These are phyloP conservation scores for Eurytoma adleriae DNA, from an alignment of 2,888 invertebrate genomes.

Conservation along the genomic window DNA sequence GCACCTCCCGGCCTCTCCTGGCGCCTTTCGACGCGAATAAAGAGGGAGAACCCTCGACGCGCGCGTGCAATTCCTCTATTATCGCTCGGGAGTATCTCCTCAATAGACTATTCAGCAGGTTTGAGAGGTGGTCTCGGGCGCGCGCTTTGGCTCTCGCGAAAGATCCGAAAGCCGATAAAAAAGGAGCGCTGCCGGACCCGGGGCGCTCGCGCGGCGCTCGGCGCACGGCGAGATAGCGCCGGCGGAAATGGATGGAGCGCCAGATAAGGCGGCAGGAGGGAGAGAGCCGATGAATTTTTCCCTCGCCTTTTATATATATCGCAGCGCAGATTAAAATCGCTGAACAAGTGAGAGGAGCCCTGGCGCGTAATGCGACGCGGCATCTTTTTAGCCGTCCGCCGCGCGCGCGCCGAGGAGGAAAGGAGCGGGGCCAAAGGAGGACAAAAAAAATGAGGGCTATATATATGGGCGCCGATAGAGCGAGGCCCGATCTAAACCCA, in stretches of 20 bases:
- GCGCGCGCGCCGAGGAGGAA: no score
- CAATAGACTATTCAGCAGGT: constrained; percentile 63
- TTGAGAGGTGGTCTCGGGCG: constrained; percentile 37
- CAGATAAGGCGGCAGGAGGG: constrained; percentile 26
- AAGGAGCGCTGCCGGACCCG: neutral
- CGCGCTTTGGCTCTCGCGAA: neutral
- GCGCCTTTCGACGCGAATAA: neutral
- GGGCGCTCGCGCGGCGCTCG: no score
- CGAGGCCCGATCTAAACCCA: neutral
- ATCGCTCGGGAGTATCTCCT: constrained; percentile 64
- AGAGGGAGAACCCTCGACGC: neutral
- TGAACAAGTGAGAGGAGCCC: neutral
- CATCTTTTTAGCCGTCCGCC: no score
- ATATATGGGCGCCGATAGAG: neutral
- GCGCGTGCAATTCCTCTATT: constrained; percentile 65
- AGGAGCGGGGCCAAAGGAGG: no score
- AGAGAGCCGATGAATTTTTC: neutral
- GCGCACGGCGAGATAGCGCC: constrained; percentile 9
- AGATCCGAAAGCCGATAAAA: constrained; percentile 32
- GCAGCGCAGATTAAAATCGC: constrained; percentile 35
- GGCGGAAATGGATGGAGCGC: constrained; percentile 35
- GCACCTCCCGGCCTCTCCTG: neutral
- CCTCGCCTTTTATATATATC: neutral
- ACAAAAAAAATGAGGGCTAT: no score
- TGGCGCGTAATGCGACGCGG: constrained; percentile 14